These are phyloP conservation scores for Harpagoxenus sublaevis DNA, from an alignment of 2,888 invertebrate genomes.

Conservation along the genomic window DNA sequence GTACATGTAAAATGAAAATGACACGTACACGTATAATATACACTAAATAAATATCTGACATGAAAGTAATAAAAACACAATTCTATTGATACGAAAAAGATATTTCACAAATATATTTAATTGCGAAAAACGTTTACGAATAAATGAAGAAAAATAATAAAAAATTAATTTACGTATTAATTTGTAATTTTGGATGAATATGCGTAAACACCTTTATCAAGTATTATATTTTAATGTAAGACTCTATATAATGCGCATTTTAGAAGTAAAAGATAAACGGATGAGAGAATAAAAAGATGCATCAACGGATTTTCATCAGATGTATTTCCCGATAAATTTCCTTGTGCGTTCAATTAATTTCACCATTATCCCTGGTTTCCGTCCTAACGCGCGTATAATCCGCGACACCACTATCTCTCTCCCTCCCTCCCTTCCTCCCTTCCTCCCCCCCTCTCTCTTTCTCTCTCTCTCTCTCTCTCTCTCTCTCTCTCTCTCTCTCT, in stretches of 20 bases:
- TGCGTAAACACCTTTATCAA: neutral
- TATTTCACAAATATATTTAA: neutral
- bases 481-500: constrained; percentile 41
- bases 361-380: constrained; percentile 16
- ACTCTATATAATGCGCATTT: neutral
- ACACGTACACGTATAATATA: neutral
- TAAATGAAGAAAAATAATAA: neutral
- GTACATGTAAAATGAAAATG: neutral
- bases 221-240: neutral
- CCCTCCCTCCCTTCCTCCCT: constrained; percentile 10
- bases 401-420: constrained; percentile 35
- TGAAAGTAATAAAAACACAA: neutral
- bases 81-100: neutral
- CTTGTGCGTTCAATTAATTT: constrained; percentile 28
- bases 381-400: constrained; percentile 42
- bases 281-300: neutral
- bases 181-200: neutral
- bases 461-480: constrained; percentile 24
- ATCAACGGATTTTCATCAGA: neutral
- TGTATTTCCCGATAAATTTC: constrained; percentile 2
- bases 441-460: too few species aligned
- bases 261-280: neutral
- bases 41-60: neutral
- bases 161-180: neutral
- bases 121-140: neutral